Evolutionary conservation across 2,888 invertebrate species (phyloP).

Genomic region (Venusia cambrica): DNA sequence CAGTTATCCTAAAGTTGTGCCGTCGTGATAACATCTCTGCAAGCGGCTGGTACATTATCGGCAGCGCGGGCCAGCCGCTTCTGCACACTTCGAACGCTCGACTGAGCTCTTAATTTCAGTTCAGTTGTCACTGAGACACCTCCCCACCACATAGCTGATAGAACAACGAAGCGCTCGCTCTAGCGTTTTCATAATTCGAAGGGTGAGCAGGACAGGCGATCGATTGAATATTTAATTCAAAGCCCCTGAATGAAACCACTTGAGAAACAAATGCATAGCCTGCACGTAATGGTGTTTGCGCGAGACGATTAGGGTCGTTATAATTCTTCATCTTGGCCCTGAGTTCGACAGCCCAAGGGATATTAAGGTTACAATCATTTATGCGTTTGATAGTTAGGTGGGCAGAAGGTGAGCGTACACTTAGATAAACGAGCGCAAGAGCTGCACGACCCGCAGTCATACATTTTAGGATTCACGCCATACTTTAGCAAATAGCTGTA

Average conservation of each 20-base stretch:
- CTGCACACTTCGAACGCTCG: slow-evolving; percentile 49
- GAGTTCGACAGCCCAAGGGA: slow-evolving; percentile 39
- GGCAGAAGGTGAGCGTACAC: no score
- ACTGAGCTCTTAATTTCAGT: no score
- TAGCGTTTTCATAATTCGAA: slow-evolving; percentile 11
- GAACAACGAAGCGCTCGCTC: slow-evolving; percentile 43
- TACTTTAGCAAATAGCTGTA: no score
- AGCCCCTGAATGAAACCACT: slow-evolving; percentile 60
- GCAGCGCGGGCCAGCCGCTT: slow-evolving; percentile 70
- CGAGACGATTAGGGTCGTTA: slow-evolving; percentile 58
- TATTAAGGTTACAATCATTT: slow-evolving; percentile 54
- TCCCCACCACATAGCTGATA: slow-evolving; percentile 23
- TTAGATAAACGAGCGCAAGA: no score
- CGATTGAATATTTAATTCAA: slow-evolving; percentile 67
- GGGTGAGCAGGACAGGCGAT: slow-evolving; percentile 40
- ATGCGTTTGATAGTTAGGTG: slow-evolving; percentile 49
- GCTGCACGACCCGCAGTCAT: no score
- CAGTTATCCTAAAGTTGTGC: slow-evolving; percentile 74
- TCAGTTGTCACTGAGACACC: slow-evolving; percentile 28
- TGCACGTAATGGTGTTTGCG: slow-evolving; percentile 57
- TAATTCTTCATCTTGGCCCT: slow-evolving; percentile 49
- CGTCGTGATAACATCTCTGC: slow-evolving; percentile 75
- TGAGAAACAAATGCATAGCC: slow-evolving; percentile 56
- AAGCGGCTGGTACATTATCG: slow-evolving; percentile 60
- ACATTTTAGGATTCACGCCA: no score